These are phyloP conservation scores for Anarhynchus alexandrinus DNA, from an alignment of 2,113 vertebrate species.

Conservation along the genomic window DNA sequence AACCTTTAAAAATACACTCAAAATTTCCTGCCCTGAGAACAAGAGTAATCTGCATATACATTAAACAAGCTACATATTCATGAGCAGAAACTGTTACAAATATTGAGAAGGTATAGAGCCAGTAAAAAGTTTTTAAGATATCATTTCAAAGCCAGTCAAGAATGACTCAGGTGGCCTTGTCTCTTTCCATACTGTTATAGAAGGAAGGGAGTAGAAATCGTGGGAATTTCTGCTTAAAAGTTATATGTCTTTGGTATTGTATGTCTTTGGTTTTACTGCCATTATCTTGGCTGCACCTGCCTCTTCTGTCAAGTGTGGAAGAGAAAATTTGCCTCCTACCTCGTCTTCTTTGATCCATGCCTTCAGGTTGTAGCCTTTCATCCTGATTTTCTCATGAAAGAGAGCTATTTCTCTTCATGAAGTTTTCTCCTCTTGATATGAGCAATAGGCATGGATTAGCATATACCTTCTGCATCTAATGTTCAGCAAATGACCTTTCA, in stretches of 20 bases:
- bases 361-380: neutral
- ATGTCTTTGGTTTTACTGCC: neutral
- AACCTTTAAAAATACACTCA: neutral
- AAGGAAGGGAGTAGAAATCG: neutral
- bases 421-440: neutral
- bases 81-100: neutral
- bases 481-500: neutral
- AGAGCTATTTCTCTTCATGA: neutral
- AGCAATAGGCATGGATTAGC: neutral
- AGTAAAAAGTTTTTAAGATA: neutral
- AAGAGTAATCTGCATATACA: neutral
- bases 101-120: neutral
- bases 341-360: neutral
- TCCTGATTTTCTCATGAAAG: neutral
- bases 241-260: neutral
- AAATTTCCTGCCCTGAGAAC: neutral
- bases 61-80: neutral
- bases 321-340: neutral
- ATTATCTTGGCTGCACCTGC: neutral
- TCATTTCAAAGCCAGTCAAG: neutral
- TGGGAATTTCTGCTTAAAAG: neutral
- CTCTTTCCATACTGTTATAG: neutral
- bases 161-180: neutral
- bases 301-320: neutral
- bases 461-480: neutral